These are phyloP conservation scores for Halictus rubicundus DNA, from an alignment of 1,140 invertebrate genomes.

Conservation along the genomic window DNA sequence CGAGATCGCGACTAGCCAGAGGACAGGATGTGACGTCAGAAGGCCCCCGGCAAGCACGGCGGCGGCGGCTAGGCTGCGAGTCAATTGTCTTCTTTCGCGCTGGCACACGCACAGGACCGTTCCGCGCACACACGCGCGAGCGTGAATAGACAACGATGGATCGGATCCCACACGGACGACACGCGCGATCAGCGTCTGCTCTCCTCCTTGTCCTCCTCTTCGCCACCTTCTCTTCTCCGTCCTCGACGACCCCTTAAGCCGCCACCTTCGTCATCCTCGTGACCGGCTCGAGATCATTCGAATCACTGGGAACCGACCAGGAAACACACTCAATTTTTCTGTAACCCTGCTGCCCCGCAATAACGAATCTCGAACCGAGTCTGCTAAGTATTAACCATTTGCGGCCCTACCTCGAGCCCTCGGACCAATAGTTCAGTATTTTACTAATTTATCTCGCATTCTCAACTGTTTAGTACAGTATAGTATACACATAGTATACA, in stretches of 20 bases:
- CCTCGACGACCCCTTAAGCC: constrained; percentile 12
- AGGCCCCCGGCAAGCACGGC: constrained; percentile 69
- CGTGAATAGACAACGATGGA: constrained; percentile 51
- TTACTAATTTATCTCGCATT: too few species aligned
- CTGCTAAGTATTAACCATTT: too few species aligned
- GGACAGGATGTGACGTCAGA: constrained; percentile 77
- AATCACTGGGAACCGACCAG: background rate
- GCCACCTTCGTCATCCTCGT: constrained; percentile 26
- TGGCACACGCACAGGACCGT: background rate
- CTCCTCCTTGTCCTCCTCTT: constrained; percentile 27
- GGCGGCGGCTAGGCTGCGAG: constrained; percentile 67
- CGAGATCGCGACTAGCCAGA: constrained; percentile 66
- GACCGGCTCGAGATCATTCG: constrained; percentile 10
- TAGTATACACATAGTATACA: too few species aligned
- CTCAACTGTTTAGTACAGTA: too few species aligned
- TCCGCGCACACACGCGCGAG: too few species aligned
- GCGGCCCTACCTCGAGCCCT: too few species aligned
- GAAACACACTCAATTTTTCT: too few species aligned
- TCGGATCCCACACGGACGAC: constrained; percentile 42
- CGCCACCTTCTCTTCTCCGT: constrained; percentile 27
- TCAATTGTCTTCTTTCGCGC: constrained; percentile 75
- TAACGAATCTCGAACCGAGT: too few species aligned
- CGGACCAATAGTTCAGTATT: too few species aligned
- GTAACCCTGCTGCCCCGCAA: too few species aligned
- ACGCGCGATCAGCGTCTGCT: constrained; percentile 37